Conservation (phyloP, 2,888 invertebrate genomes). For the Ophraella communa region DNA sequence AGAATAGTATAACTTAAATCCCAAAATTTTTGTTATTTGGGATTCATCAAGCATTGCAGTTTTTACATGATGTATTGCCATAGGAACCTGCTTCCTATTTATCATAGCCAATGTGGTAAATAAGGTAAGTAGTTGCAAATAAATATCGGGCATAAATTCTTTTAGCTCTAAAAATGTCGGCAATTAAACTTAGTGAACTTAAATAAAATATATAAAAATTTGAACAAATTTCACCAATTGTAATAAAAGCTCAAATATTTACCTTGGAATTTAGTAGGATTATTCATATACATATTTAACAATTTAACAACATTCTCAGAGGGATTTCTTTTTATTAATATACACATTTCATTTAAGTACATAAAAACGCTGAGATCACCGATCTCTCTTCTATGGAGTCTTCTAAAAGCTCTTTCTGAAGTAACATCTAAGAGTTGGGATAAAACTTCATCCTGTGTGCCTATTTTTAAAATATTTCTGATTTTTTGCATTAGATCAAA, state of each 20-base stretch:
- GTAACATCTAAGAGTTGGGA: conserved; percentile 32
- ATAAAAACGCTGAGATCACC: conserved; percentile 39
- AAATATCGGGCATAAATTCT: conserved; percentile 33
- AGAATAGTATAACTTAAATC: conserved; percentile 41
- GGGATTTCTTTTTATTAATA: conserved; percentile 37
- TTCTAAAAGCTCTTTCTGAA: conserved; percentile 38
- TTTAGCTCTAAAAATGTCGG: conserved; percentile 20
- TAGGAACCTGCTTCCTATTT: conserved; percentile 37
- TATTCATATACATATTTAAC: conserved; percentile 37
- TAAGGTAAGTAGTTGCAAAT: conserved; percentile 41
- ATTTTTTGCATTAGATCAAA: conserved; percentile 39
- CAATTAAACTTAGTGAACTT: background rate
- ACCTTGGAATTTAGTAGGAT: conserved; percentile 27
- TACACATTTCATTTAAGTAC: conserved; percentile 43
- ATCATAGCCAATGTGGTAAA: conserved; percentile 42
- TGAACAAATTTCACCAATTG: too few relatives aligned
- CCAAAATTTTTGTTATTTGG: conserved; percentile 35
- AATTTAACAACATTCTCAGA: conserved; percentile 30
- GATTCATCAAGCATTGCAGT: conserved; percentile 31
- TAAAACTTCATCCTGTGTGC: conserved; percentile 30
- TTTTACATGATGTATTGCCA: conserved; percentile 32
- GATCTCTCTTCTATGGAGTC: conserved; percentile 26
- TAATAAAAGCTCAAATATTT: background rate
- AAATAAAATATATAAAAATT: too few relatives aligned
- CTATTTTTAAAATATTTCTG: conserved; percentile 34